phyloP scores from a whole-genome alignment of 2,888 invertebrate genomes.

The Ectemnius lituratus region DNA sequence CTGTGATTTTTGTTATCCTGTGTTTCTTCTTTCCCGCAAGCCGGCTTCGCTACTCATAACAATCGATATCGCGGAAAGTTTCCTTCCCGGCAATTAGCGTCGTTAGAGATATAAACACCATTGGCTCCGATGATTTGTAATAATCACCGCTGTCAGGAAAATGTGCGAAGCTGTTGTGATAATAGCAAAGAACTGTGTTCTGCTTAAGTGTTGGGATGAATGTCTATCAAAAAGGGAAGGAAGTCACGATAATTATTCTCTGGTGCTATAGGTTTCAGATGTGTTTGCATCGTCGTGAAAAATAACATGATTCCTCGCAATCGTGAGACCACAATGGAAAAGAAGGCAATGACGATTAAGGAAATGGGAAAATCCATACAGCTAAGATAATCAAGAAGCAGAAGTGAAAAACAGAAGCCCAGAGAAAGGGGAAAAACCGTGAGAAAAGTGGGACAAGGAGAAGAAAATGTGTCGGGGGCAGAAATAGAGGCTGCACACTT shows the following conservation, averaged over 20 bases:
- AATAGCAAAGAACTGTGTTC: no score
- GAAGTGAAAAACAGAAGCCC: slow-evolving; percentile 12
- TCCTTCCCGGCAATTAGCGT: slow-evolving; percentile 1
- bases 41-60: neutral
- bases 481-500: slow-evolving; percentile 31
- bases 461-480: slow-evolving; percentile 14
- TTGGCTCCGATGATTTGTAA: no score
- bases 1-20: neutral
- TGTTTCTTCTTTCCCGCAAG: neutral
- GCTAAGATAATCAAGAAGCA: slow-evolving; percentile 30
- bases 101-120: slow-evolving; percentile 3
- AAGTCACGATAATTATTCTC: no score
- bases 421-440: neutral
- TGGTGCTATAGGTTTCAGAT: no score
- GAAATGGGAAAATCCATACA: slow-evolving; percentile 19
- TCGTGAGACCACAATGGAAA: slow-evolving; percentile 16
- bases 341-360: neutral
- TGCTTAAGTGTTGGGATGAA: no score
- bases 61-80: neutral
- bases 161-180: no score
- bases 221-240: no score
- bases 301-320: slow-evolving; percentile 12
- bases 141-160: no score
- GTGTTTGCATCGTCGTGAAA: no score
- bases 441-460: neutral